Conservation (phyloP, 2,888 invertebrate genomes). For the Caenorhabditis sulstoni region DNA sequence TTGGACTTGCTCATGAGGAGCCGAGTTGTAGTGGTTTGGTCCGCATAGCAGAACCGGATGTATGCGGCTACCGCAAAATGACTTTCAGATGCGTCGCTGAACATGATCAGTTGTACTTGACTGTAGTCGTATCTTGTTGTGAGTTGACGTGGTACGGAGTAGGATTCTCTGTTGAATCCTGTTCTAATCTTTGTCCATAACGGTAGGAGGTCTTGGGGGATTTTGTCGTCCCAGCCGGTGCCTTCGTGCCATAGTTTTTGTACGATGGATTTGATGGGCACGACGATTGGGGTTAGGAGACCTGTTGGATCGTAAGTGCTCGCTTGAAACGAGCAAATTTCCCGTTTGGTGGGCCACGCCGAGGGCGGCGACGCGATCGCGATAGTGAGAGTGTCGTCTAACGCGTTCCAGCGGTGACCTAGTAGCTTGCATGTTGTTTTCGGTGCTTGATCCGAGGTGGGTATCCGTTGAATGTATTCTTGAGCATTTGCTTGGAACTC, state of each 20-base stretch:
- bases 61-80: conserved; percentile 28
- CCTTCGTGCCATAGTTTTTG: conserved; percentile 16
- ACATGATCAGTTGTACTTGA: conserved; percentile 10
- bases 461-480: not conserved
- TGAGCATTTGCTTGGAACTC: conserved; percentile 1
- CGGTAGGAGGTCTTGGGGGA: not conserved
- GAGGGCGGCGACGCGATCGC: not conserved
- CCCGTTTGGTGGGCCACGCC: conserved; percentile 16
- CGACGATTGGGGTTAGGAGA: conserved; percentile 18
- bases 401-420: conserved; percentile 46
- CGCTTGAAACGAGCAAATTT: conserved; percentile 7
- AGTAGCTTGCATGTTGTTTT: conserved; percentile 26
- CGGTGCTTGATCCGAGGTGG: not conserved
- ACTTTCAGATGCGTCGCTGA: conserved; percentile 33
- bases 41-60: not conserved
- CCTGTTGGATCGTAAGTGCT: conserved; percentile 47
- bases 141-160: conserved; percentile 4
- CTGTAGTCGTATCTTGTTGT: not conserved
- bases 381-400: conserved; percentile 14
- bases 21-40: not conserved
- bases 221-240: conserved; percentile 18
- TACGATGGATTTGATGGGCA: conserved; percentile 23
- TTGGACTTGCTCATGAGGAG: conserved; percentile 39
- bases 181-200: conserved; percentile 28
- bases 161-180: not conserved